Percentiles rank a stretch among this genome's conserved stretches.
phyloP scores from a whole-genome alignment of 2,113 vertebrate species.

The Colistium nudipinnis region DNA sequence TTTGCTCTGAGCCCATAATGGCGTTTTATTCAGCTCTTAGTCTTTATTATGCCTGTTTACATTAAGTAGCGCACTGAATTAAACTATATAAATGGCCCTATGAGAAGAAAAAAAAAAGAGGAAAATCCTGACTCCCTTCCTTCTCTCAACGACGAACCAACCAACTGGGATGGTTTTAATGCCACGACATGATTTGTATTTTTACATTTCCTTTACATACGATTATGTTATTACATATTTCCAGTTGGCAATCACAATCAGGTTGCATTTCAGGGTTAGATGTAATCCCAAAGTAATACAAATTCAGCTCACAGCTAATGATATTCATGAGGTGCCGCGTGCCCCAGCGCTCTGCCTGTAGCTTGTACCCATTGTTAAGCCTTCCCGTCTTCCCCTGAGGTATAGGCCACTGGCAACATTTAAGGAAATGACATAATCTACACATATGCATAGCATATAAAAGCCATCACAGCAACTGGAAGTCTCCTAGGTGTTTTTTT shows the following conservation, averaged over 20 bases:
- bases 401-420: constrained; percentile 51
- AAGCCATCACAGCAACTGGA: constrained; percentile 38
- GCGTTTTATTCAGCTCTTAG: constrained; percentile 12
- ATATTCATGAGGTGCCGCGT: constrained; percentile 79
- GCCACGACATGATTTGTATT: constrained; percentile 73
- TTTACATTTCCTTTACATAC: constrained; percentile 80
- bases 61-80: constrained; percentile 27
- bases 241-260: constrained; percentile 73
- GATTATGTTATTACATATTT: constrained; percentile 77
- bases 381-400: constrained; percentile 57
- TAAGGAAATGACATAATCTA: constrained; percentile 72
- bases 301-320: constrained; percentile 77
- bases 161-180: constrained; percentile 59
- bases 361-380: constrained; percentile 72
- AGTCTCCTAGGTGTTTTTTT: not conserved
- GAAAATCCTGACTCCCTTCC: constrained; percentile 25
- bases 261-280: constrained; percentile 73
- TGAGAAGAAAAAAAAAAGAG: constrained; percentile 7
- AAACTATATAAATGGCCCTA: constrained; percentile 35
- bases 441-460: constrained; percentile 19
- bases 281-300: constrained; percentile 80
- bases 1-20: constrained; percentile 39
- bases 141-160: constrained; percentile 37
- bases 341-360: constrained; percentile 67
- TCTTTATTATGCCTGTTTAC: constrained; percentile 37